Conservation (phyloP, 2,888 invertebrate species). For the Brachyopa scutellaris region DNA sequence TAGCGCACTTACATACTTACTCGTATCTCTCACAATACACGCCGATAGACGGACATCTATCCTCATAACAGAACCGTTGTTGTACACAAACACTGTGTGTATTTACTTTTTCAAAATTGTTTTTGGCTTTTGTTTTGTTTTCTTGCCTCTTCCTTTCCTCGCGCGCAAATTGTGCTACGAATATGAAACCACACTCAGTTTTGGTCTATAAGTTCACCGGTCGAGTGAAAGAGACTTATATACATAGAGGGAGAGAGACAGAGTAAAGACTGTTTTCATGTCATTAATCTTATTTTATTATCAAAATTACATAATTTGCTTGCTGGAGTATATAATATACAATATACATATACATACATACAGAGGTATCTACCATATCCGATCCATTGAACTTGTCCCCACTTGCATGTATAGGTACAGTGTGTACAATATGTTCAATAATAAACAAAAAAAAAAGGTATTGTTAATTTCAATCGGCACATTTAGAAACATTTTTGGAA, state of each 20-base stretch:
- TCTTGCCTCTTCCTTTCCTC: conserved; percentile 5
- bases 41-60: no score
- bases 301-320: conserved; percentile 42
- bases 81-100: conserved; percentile 5
- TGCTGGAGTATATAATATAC: conserved; percentile 10
- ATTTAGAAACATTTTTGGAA: no score
- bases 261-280: conserved; percentile 42
- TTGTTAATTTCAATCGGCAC: no score
- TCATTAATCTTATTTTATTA: conserved; percentile 57
- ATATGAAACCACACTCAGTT: not conserved
- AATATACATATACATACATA: not conserved
- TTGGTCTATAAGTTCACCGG: not conserved
- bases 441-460: no score
- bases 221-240: conserved; percentile 25
- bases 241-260: no score
- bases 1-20: conserved; percentile 9
- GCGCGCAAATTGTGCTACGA: conserved; percentile 1
- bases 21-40: conserved; percentile 13
- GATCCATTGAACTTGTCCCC: conserved; percentile 29
- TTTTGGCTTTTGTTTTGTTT: conserved; percentile 38
- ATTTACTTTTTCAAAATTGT: conserved; percentile 3
- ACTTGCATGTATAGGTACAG: not conserved
- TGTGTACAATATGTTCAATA: not conserved
- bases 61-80: not conserved
- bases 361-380: no score